These are phyloP conservation scores for Drosophila stalkeri DNA, from an alignment of 2,888 invertebrate genomes.

Conservation along the genomic window DNA sequence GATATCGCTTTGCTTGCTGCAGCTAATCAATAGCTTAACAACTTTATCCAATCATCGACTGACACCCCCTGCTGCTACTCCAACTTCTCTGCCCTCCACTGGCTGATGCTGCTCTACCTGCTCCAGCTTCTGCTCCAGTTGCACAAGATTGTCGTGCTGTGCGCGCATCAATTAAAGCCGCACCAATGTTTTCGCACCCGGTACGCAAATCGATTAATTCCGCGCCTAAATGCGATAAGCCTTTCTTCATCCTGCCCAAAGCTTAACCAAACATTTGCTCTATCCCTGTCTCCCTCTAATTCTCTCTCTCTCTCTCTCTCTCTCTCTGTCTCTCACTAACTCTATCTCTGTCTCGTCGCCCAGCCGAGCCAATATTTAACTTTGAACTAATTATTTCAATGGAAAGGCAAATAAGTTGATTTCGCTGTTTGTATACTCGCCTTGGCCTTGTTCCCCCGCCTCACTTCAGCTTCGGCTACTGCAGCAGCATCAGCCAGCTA, in stretches of 20 bases:
- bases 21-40: constrained; percentile 59
- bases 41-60: constrained; percentile 56
- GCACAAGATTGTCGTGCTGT: constrained; percentile 64
- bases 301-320: not conserved
- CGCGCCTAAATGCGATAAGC: constrained; percentile 78
- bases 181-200: constrained; percentile 84
- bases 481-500: not conserved
- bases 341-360: not conserved
- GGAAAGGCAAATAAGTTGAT: constrained; percentile 81
- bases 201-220: constrained; percentile 82
- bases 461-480: not conserved
- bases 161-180: constrained; percentile 81
- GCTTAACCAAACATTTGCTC: constrained; percentile 8
- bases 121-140: constrained; percentile 7
- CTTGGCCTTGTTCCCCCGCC: constrained; percentile 2
- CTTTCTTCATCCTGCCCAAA: constrained; percentile 18
- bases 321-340: not conserved
- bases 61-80: constrained; percentile 4
- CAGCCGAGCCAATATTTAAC: constrained; percentile 79
- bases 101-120: not conserved
- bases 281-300: not conserved
- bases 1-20: constrained; percentile 15
- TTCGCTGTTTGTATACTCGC: constrained; percentile 50
- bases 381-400: constrained; percentile 84
- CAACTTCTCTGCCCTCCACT: not conserved